Percentiles rank a stretch among this genome's conserved stretches.
Evolutionary conservation across 2,888 invertebrate species (phyloP).

Genomic region (Mactromeris polynyma): DNA sequence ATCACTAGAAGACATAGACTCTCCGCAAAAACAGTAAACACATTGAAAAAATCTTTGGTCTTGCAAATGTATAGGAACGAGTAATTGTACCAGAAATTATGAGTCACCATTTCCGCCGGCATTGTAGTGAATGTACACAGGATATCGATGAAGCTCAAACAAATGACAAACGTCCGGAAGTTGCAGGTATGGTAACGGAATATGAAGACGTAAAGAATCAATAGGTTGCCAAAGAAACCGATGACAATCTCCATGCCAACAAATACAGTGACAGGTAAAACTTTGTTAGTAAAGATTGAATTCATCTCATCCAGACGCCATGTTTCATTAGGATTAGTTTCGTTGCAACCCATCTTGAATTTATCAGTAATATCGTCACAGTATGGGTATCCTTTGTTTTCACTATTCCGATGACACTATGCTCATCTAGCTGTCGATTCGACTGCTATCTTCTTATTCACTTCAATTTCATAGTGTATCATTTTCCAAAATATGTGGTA

Average conservation of each 20-base stretch:
- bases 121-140: conserved; percentile 47
- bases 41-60: conserved; percentile 53
- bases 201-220: conserved; percentile 42
- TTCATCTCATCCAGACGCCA: conserved; percentile 1
- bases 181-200: conserved; percentile 44
- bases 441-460: too few species aligned
- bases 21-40: conserved; percentile 50
- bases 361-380: neutral
- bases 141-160: conserved; percentile 45
- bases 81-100: conserved; percentile 50
- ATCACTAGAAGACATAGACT: conserved; percentile 44
- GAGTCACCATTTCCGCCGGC: conserved; percentile 50
- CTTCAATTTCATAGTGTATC: too few species aligned
- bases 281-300: conserved; percentile 5
- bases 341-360: neutral
- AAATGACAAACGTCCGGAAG: conserved; percentile 53
- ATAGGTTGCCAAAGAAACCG: conserved; percentile 47
- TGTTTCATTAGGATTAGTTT: neutral
- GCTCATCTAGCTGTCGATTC: too few species aligned
- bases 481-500: too few species aligned
- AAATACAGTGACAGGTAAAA: conserved; percentile 36
- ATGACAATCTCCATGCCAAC: conserved; percentile 27
- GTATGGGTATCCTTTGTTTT: neutral
- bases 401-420: too few species aligned
- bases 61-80: conserved; percentile 23